Conservation (phyloP, 2,888 invertebrate species). For the Epinotia ramella region DNA sequence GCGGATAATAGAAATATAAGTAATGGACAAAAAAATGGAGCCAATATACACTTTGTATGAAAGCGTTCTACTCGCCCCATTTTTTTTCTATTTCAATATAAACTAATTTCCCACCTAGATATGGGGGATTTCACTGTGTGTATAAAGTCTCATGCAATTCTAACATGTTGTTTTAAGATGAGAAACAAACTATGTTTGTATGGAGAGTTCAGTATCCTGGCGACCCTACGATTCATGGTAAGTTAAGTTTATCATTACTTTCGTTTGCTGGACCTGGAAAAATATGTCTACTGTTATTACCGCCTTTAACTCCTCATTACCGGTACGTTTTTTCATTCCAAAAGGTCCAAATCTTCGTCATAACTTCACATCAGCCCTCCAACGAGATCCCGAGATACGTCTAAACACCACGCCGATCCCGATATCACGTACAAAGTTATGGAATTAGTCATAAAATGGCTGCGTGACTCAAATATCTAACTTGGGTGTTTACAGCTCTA, state of each 20-base stretch:
- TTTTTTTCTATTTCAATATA: too few species aligned
- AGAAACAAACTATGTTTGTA: too few species aligned
- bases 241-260: background rate
- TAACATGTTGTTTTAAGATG: too few species aligned
- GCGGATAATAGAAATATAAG: too few species aligned
- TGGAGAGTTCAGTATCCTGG: too few species aligned
- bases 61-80: too few species aligned
- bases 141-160: too few species aligned
- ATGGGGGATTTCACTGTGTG: too few species aligned
- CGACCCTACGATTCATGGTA: too few species aligned
- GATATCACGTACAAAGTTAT: slow-evolving; percentile 85
- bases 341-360: slow-evolving; percentile 51
- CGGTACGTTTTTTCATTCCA: slow-evolving; percentile 10
- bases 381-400: slow-evolving; percentile 71
- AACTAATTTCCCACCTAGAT: too few species aligned
- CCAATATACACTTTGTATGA: too few species aligned
- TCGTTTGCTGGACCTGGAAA: background rate
- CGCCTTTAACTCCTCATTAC: slow-evolving; percentile 14
- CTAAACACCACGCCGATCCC: slow-evolving; percentile 76
- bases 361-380: slow-evolving; percentile 73
- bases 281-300: background rate
- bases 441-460: slow-evolving; percentile 85
- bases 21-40: too few species aligned
- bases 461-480: slow-evolving; percentile 85
- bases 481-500: slow-evolving; percentile 61